Evolutionary conservation across 2,797 vertebrate species (phyloP), one percentile per base, ranked within the genome.

Genomic region (Jordanella pulchra): DNA sequence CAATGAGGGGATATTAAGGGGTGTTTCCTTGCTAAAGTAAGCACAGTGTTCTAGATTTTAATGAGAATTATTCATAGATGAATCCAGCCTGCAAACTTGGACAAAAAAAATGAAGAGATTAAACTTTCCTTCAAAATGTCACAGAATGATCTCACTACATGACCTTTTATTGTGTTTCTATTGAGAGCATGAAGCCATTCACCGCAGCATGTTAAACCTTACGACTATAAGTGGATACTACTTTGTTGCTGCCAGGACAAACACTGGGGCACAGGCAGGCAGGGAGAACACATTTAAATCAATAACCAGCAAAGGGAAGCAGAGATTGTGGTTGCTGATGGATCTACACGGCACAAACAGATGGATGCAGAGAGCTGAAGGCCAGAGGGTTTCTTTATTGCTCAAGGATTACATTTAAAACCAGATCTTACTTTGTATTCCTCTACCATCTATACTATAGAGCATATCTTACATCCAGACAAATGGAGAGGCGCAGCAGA

Each of bases 381-480:
- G 92, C 92, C 90, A 84, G 81, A 83, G 84, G 79, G 78, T 88
- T 93, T 90, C 87, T 91, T 91, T 89, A 93, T 89, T 91, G 90
- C 90, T 91, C 90, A 92, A 87, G 91, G 91, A 93, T 93, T 93
- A 86, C 84, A 90, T 91, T 93, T 89, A 91, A 92, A 93, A 93
- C 90, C 92, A 90, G 90, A 87, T 87, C 86, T 81, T 79, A 85
- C 89, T 92, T 93, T 91, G 93, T 93, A 93, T 93, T 93, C 92
- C 67, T 79, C 76, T 50, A 74, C 87, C 91, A 93, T 93, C 92
- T 87, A 89, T 92, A 91, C 86, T 71, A 69, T 81, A 76, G 77
- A 72, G 82, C 79, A 86, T 85, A 88, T 92, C 89, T 86, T 71
- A 73, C 85, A 88, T 44, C 66, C 78, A 88, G 91, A 89, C 84